Percentiles rank a stretch among this genome's conserved stretches.
These are phyloP conservation scores for Anniella stebbinsi DNA, from an alignment of 2,797 vertebrate genomes.

Conservation along the genomic window DNA sequence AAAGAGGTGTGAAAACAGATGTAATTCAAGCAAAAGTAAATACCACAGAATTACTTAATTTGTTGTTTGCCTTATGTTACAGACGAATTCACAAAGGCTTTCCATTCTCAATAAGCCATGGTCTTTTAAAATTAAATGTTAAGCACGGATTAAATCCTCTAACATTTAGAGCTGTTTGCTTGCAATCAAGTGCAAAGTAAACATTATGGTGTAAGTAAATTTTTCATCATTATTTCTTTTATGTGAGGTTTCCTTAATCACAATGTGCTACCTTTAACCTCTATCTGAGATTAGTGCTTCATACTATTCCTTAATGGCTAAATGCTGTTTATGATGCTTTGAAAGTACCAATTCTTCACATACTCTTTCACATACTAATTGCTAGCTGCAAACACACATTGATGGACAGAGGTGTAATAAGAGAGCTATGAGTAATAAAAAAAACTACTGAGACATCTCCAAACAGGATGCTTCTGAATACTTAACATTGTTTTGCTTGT, in stretches of 20 bases:
- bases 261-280: not conserved
- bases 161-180: constrained; percentile 65
- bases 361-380: not conserved
- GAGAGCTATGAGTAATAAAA: not conserved
- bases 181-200: constrained; percentile 46
- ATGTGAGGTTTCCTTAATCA: not conserved
- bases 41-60: constrained; percentile 64
- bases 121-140: constrained; percentile 70
- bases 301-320: not conserved
- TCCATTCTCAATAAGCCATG: constrained; percentile 66
- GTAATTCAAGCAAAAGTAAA: constrained; percentile 70
- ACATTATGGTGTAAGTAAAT: not conserved
- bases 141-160: constrained; percentile 68
- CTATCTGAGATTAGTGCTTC: not conserved
- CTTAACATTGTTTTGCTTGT: not conserved
- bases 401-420: not conserved
- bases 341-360: not conserved
- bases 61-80: constrained; percentile 66
- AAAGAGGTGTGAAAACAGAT: constrained; percentile 66
- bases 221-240: not conserved
- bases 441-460: not conserved
- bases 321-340: not conserved
- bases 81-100: constrained; percentile 53
- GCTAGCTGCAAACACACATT: not conserved
- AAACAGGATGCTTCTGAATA: not conserved